A percentile compares a stretch with the other conserved stretches of the same genome.
phyloP scores from a whole-genome alignment of 2,888 invertebrate species.

The Hyles lineata region DNA sequence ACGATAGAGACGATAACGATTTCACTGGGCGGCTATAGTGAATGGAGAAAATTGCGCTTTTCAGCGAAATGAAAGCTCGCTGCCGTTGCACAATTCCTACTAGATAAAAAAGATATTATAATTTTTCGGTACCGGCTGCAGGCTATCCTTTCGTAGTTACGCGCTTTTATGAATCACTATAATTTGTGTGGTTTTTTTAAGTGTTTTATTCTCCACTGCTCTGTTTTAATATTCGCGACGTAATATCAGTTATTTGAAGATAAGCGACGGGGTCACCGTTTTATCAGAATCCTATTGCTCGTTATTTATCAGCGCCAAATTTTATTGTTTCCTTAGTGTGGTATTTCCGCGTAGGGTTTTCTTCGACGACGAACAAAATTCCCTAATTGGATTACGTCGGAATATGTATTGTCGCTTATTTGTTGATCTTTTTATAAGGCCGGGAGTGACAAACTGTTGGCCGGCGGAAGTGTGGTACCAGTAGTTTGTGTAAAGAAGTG shows the following conservation, averaged over 20 bases:
- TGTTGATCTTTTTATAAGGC: constrained; percentile 14
- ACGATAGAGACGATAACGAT: constrained; percentile 70
- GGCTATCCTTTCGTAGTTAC: constrained; percentile 11
- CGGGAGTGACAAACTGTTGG: constrained; percentile 1
- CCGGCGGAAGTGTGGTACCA: constrained; percentile 61
- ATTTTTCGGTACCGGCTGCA: constrained; percentile 46
- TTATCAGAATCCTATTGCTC: constrained; percentile 15
- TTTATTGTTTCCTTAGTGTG: neutral
- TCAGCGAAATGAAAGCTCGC: constrained; percentile 78
- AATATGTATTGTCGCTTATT: neutral
- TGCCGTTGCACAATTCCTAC: constrained; percentile 68
- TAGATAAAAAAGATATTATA: constrained; percentile 63
- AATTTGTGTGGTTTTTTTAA: constrained; percentile 10
- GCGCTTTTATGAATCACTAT: constrained; percentile 21
- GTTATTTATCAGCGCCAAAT: constrained; percentile 10
- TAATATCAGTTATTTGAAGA: constrained; percentile 9
- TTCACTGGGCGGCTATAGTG: constrained; percentile 75
- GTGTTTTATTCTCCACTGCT: neutral
- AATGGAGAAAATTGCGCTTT: constrained; percentile 82
- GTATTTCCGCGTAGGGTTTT: constrained; percentile 16
- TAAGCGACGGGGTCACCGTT: neutral
- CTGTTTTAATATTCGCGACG: neutral
- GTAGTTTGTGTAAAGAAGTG: constrained; percentile 58
- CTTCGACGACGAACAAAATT: neutral
- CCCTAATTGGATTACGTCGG: neutral